phyloP scores from a whole-genome alignment of 1,140 invertebrate species.

The Chelonus insularis region DNA sequence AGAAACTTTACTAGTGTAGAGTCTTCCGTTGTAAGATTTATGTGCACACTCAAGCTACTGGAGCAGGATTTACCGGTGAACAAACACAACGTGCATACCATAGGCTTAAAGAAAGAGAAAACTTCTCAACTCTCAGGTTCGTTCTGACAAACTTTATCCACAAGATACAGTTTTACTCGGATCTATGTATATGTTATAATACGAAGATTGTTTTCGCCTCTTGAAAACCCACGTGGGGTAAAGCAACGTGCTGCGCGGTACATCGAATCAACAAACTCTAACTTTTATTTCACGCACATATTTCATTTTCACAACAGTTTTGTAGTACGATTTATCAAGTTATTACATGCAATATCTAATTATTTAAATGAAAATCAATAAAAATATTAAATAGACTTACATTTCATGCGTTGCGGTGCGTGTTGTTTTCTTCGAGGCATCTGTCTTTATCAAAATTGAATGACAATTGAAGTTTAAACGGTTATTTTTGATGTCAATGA shows the following conservation, averaged over 20 bases:
- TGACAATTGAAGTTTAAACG: too few species aligned
- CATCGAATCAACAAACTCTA: conserved; percentile 28
- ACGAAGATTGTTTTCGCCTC: conserved; percentile 50
- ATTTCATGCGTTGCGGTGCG: conserved; percentile 60
- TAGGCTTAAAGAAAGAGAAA: neutral
- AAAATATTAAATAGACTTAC: conserved; percentile 42
- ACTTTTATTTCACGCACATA: neutral
- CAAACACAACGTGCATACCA: neutral
- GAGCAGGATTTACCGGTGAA: conserved; percentile 43
- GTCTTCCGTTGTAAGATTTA: conserved; percentile 19
- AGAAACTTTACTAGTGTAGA: conserved; percentile 17
- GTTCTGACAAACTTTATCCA: conserved; percentile 36
- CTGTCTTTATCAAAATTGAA: conserved; percentile 55
- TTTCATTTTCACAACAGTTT: neutral
- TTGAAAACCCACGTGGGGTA: conserved; percentile 51
- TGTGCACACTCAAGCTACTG: conserved; percentile 31
- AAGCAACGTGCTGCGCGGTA: conserved; percentile 45
- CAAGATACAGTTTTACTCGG: conserved; percentile 33
- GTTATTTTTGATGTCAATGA: too few species aligned
- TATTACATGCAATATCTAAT: too few species aligned
- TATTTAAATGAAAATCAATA: neutral
- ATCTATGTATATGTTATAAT: neutral
- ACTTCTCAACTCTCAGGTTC: neutral
- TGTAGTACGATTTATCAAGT: too few species aligned
- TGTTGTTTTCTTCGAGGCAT: conserved; percentile 60